Evolutionary conservation across 1,140 invertebrate genomes (phyloP).

Genomic region (Euura lappo): DNA sequence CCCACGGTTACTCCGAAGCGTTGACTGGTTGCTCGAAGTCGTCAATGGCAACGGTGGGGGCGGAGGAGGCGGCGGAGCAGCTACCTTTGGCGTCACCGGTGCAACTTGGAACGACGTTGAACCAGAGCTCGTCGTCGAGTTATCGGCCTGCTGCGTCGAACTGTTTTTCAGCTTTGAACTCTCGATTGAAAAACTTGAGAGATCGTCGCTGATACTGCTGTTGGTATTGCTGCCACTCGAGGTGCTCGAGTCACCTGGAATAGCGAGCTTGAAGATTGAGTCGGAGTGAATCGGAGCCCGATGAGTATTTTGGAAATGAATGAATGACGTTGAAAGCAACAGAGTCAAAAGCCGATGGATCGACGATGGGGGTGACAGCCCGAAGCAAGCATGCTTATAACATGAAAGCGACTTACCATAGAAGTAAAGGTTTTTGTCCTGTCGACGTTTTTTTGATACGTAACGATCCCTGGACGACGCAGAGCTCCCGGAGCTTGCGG

Average conservation of each 20-base stretch:
- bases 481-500: too few relatives aligned
- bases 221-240: conserved; percentile 11
- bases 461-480: not conserved
- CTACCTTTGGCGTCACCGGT: not conserved
- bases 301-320: too few relatives aligned
- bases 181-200: conserved; percentile 9
- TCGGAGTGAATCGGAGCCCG: too few relatives aligned
- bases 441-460: not conserved
- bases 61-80: conserved; percentile 41
- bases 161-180: not conserved
- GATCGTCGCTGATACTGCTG: not conserved
- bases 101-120: not conserved
- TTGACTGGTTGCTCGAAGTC: conserved; percentile 39
- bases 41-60: conserved; percentile 35
- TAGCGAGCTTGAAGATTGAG: not conserved
- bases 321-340: not conserved
- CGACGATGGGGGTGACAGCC: too few relatives aligned
- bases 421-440: conserved; percentile 11
- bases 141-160: not conserved
- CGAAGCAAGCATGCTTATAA: not conserved
- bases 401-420: not conserved
- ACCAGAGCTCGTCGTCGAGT: not conserved
- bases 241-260: conserved; percentile 12
- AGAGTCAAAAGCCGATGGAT: too few relatives aligned
- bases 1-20: not conserved